Conservation (phyloP, 1,140 invertebrate species). For the Drosophila melanica region DNA sequence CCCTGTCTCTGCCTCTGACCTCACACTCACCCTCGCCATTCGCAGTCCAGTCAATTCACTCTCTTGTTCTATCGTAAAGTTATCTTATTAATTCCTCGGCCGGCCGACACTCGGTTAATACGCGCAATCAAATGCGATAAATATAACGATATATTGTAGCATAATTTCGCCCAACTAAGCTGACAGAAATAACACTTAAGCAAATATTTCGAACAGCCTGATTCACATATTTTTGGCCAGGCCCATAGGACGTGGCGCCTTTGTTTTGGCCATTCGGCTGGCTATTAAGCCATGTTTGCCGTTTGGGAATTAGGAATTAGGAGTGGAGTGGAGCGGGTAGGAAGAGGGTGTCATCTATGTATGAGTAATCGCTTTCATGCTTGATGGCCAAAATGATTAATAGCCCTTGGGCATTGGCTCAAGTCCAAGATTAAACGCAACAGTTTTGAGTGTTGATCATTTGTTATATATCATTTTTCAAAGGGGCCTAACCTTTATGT, state of each 20-base stretch:
- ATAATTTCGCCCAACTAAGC: constrained; percentile 76
- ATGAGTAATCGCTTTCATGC: constrained; percentile 80
- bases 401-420: constrained; percentile 69
- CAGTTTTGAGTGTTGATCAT: constrained; percentile 79
- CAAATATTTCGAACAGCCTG: constrained; percentile 69
- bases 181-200: constrained; percentile 81
- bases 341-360: constrained; percentile 60
- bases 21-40: no score
- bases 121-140: constrained; percentile 81
- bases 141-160: constrained; percentile 80
- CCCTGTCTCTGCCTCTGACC: background rate
- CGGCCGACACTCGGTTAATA: constrained; percentile 64
- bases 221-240: constrained; percentile 22
- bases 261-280: constrained; percentile 62
- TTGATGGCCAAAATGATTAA: constrained; percentile 81
- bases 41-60: background rate
- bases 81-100: constrained; percentile 75
- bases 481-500: constrained; percentile 20
- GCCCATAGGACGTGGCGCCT: constrained; percentile 7
- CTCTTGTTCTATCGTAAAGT: constrained; percentile 48
- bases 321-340: background rate
- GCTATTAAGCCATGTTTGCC: constrained; percentile 76
- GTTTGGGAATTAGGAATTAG: constrained; percentile 9
- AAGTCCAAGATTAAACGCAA: constrained; percentile 80
- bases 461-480: constrained; percentile 56